phyloP scores from a whole-genome alignment of 2,797 vertebrate species.

The Buceros bicornis region DNA sequence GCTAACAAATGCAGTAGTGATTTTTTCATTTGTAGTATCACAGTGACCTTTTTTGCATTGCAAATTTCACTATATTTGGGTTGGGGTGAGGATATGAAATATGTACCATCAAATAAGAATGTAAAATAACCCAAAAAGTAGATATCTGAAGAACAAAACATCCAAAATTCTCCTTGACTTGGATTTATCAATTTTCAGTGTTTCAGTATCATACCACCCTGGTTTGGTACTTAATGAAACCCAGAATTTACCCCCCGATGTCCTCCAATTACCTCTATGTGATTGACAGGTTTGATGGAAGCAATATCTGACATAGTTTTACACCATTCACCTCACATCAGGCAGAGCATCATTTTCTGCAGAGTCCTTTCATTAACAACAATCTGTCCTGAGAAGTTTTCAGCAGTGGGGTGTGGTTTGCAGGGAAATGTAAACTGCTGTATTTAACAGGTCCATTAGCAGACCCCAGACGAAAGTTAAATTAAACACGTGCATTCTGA shows the following conservation, averaged over 20 bases:
- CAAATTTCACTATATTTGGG: constrained; percentile 48
- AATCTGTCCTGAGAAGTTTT: neutral
- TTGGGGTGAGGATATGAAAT: constrained; percentile 41
- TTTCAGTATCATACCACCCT: neutral
- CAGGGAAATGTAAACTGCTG: neutral
- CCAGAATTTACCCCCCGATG: neutral
- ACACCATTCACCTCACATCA: neutral
- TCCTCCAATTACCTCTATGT: neutral
- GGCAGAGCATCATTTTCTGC: neutral
- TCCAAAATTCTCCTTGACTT: neutral
- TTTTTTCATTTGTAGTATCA: constrained; percentile 62
- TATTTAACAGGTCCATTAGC: constrained; percentile 14
- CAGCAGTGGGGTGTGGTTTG: neutral
- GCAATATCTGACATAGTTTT: neutral
- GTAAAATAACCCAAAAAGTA: neutral
- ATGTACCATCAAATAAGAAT: constrained; percentile 55
- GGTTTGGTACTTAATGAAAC: neutral
- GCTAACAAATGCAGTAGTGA: constrained; percentile 31
- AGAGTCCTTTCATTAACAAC: neutral
- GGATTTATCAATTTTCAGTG: neutral
- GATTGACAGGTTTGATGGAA: neutral
- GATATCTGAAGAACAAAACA: neutral
- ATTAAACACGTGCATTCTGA: constrained; percentile 36
- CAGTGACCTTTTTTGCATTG: constrained; percentile 58
- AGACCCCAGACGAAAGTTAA: constrained; percentile 6